Evolutionary conservation across 2,113 vertebrate species (phyloP).

Genomic region (Poicephalus meyeri): DNA sequence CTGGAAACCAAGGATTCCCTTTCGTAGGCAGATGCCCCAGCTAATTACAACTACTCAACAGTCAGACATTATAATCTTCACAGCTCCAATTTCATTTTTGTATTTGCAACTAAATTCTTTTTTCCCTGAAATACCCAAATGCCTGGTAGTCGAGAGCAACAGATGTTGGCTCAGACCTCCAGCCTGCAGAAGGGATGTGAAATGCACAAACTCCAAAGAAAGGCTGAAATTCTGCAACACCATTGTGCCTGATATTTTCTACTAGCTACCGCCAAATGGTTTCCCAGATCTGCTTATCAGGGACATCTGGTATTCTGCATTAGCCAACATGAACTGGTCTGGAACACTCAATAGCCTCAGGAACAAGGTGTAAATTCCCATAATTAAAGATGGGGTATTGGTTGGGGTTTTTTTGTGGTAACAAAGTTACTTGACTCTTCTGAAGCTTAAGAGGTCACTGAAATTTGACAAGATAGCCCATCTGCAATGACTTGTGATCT

Average conservation of each 20-base stretch:
- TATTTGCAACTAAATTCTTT: not conserved
- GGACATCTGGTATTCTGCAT: constrained; percentile 35
- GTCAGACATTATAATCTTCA: not conserved
- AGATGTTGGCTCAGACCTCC: not conserved
- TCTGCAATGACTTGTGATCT: not conserved
- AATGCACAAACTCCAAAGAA: not conserved
- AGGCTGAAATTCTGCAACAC: not conserved
- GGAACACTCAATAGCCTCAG: not conserved
- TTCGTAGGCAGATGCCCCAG: not conserved
- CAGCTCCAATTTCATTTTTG: not conserved
- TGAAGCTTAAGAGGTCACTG: not conserved
- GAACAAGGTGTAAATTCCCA: not conserved
- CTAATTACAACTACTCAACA: not conserved
- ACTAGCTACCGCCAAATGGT: not conserved
- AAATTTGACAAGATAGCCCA: not conserved
- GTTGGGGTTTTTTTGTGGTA: not conserved
- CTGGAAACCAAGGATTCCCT: not conserved
- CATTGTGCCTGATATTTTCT: not conserved
- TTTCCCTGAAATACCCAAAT: not conserved
- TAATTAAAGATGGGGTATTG: not conserved
- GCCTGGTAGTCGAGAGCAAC: not conserved
- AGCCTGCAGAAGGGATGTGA: not conserved
- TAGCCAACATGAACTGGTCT: constrained; percentile 27
- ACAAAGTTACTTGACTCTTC: not conserved
- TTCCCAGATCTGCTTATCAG: constrained; percentile 25